Percentiles rank a stretch among this genome's conserved stretches.
These are phyloP conservation scores for Contarinia nasturtii DNA, from an alignment of 1,140 invertebrate genomes.

Conservation along the genomic window DNA sequence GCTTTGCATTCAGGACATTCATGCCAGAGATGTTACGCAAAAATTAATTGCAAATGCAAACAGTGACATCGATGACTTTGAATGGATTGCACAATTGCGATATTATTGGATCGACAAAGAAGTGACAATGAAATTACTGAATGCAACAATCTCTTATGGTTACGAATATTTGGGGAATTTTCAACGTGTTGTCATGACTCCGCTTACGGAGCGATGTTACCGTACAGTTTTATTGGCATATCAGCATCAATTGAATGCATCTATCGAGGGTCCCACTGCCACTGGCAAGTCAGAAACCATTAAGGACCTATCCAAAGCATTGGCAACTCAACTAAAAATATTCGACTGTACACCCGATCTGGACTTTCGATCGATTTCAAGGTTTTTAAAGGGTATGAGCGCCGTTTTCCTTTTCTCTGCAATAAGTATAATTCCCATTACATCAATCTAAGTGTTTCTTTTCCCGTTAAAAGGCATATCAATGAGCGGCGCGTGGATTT, in stretches of 20 bases:
- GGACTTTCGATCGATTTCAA: slow-evolving; percentile 84
- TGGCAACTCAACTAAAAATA: slow-evolving; percentile 82
- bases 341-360: slow-evolving; percentile 88
- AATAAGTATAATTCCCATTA: too few relatives aligned
- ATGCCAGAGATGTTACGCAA: slow-evolving; percentile 72
- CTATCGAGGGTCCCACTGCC: slow-evolving; percentile 74
- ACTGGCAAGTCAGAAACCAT: slow-evolving; percentile 82
- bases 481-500: slow-evolving; percentile 78
- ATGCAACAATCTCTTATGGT: slow-evolving; percentile 66
- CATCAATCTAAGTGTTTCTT: background rate
- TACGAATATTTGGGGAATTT: slow-evolving; percentile 82
- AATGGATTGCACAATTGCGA: slow-evolving; percentile 77
- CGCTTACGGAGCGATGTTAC: slow-evolving; percentile 69
- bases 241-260: slow-evolving; percentile 69
- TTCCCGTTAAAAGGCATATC: slow-evolving; percentile 79
- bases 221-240: slow-evolving; percentile 74
- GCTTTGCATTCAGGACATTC: slow-evolving; percentile 79
- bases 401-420: background rate
- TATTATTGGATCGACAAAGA: slow-evolving; percentile 78
- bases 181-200: slow-evolving; percentile 57
- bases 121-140: slow-evolving; percentile 67
- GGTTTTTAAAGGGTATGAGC: slow-evolving; percentile 82
- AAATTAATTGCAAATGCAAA: slow-evolving; percentile 50
- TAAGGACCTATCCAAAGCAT: slow-evolving; percentile 73
- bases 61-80: slow-evolving; percentile 59